Base-by-base conservation (phyloP, 2,888 invertebrate species). In the Hanleya hanleyi region DNA sequence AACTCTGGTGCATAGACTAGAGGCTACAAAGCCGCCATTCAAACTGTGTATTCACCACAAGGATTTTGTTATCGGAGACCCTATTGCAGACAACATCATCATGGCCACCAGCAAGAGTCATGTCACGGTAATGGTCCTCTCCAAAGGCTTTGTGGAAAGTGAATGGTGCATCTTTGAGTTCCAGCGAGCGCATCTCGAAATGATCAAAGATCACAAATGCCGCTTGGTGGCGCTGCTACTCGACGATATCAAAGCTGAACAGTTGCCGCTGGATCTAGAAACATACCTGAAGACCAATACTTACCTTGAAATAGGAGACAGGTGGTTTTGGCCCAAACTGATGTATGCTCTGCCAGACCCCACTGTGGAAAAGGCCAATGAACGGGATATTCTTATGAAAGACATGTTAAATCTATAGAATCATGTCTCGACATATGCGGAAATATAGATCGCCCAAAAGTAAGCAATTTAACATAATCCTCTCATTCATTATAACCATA, bases 81-180 rank as follows among this genome's bases (percentile, higher is more conserved):
- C 61, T 1, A 57, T 57, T 32, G 1, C 61, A 5, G 61, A 57
- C 29, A 57, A 57, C 33, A 57, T 57, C 33, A 32, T 26, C 3
- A 15, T 22, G 26, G 61, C 61, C n/a, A 33, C 29, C 18, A 57
- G n/a, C 33, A 26, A 15, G 15, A 57, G 61, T 9, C 26, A 57
- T 32, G 26, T 18, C 33, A 57, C 61, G 26, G 26, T 57, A 57
- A 57, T 57, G 26, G 61, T 57, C 33, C 15, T 57, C 29, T 57
- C 61, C 26, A 26, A 33, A 9, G 15, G 32, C 26, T 57, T 57
- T 26, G 61, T 26, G 33, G 61, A 57, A 57, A 57, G 61, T 26
- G 26, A 26, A 26, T 57, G 61, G 61, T 57, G 61, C 26, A 32
- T 57, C 26, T 57, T 32, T 29, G 61, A 57, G 61, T 57, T 57